phyloP scores from a whole-genome alignment of 2,113 vertebrate species.

The Elephas maximus region DNA sequence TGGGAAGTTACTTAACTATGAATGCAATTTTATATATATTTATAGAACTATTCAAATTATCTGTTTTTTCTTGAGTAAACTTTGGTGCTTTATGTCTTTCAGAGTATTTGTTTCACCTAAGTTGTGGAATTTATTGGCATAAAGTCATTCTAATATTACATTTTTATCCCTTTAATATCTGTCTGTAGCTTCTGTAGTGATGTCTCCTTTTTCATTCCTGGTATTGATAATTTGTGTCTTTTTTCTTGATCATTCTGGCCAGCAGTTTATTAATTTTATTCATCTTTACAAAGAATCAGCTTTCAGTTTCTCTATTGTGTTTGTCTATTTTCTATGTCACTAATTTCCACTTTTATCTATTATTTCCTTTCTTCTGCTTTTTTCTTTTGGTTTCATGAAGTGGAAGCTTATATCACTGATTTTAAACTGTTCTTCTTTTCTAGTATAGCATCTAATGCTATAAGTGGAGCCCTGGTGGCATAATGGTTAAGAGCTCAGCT shows the following conservation, averaged over 20 bases:
- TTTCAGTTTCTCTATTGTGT: not conserved
- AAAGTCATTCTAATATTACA: not conserved
- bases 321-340: not conserved
- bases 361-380: not conserved
- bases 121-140: not conserved
- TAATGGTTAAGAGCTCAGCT: no score
- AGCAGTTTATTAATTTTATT: not conserved
- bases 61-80: not conserved
- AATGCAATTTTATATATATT: not conserved
- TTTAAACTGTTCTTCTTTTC: not conserved
- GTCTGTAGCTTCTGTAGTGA: not conserved
- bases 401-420: not conserved
- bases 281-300: not conserved
- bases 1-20: not conserved
- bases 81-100: not conserved
- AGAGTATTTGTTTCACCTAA: not conserved
- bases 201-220: not conserved
- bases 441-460: not conserved
- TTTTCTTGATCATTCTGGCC: not conserved
- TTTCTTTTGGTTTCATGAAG: not conserved
- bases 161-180: not conserved
- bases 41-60: not conserved
- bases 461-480: no score
- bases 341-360: constrained; percentile 2
- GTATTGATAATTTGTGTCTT: not conserved